Percentiles rank a stretch among this genome's conserved stretches.
phyloP scores from a whole-genome alignment of 2,888 invertebrate genomes.

The Polydrusus cervinus region DNA sequence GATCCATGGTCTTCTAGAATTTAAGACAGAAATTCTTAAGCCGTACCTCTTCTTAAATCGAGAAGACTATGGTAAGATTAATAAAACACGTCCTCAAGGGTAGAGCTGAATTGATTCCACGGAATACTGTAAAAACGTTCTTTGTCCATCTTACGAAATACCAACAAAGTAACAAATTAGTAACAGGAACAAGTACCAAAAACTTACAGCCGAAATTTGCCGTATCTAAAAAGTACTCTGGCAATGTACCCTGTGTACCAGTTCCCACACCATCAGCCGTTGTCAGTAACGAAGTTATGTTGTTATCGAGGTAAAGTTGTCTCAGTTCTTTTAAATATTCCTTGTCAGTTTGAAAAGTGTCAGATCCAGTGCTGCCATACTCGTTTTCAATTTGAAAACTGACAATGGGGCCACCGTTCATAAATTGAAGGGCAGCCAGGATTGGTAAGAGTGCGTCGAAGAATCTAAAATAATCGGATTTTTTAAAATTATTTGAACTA shows the following conservation, averaged over 20 bases:
- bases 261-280: conserved; percentile 71
- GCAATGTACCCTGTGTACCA: conserved; percentile 58
- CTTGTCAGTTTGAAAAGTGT: conserved; percentile 61
- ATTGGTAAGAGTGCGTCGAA: conserved; percentile 65
- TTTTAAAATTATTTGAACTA: no score
- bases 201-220: conserved; percentile 72
- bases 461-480: conserved; percentile 53
- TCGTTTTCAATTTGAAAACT: conserved; percentile 95
- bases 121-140: no score
- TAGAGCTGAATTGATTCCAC: no score
- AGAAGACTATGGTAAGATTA: no score
- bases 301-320: conserved; percentile 65
- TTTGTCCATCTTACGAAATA: no score
- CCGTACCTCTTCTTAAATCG: no score
- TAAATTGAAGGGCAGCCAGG: conserved; percentile 74
- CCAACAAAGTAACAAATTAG: no score
- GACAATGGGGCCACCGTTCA: conserved; percentile 89
- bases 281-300: conserved; percentile 71
- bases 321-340: conserved; percentile 70
- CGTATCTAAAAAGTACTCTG: conserved; percentile 69
- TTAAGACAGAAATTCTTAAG: no score
- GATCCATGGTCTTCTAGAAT: no score
- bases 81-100: no score
- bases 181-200: no score
- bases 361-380: conserved; percentile 81